Base-by-base conservation (phyloP, 1,140 invertebrate genomes). In the Laupala kohalensis region DNA sequence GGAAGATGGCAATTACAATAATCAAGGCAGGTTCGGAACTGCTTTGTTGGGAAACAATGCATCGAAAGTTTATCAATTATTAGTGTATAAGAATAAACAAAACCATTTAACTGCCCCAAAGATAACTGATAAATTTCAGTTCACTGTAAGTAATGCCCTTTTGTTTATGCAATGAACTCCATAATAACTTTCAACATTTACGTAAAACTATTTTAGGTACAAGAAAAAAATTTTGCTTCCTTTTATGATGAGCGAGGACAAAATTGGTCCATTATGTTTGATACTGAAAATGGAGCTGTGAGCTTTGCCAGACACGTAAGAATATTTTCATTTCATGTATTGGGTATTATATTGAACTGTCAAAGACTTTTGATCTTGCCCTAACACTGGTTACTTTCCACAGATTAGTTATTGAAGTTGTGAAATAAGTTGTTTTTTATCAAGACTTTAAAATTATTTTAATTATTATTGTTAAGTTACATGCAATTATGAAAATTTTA, bases 251-350 rank as follows among this genome's bases (percentile, higher is more conserved):
- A 71, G 5, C 77, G 77, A 67, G 77, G 78, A 27, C 77, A 78
- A n/a, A 80, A 81, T 75, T 81, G 80, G 81, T 80, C 79, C 5
- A 78, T 81, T 69, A 75, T 77, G 71, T 82, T 82, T 68, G 79
- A 81, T 28, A 78, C 72, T 53, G 71, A 75, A 6, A 75, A 76
- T 1, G 70, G 74, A 26, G 78, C 77, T 12, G 71, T 77, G 9
- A 77, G 81, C 70, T 79, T 81, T 73, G 79, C 77, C 1, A 77
- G 73, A 74, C 79, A 81, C 77, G 71, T 81, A 29, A 73, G 19
- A 65, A 65, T 15, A 37, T 37, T 30, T 30, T 27, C 27, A n/a
- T 3, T 68, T 68, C 67, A 3, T 65, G 1, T 13, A 53, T 13
- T 2, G 4, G 9, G 1, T 6, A 66, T 66, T 4, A 3, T n/a